Base-by-base conservation (phyloP, 2,113 vertebrate genomes). In the Tichodroma muraria region DNA sequence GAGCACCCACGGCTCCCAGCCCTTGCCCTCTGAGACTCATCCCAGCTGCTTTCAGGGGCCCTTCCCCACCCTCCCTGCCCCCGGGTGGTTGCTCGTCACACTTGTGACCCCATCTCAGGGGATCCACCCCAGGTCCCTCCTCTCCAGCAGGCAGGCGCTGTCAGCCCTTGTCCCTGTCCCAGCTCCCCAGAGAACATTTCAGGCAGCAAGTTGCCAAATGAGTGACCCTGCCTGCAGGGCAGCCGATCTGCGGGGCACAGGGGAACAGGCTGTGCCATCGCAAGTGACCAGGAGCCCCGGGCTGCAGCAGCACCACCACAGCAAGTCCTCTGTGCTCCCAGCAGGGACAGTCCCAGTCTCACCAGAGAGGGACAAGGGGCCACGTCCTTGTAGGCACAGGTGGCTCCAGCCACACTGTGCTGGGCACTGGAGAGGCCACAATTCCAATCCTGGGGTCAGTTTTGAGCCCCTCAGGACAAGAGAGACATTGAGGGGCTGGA, bases 71-170 rank as follows among this genome's bases (percentile, higher is more conserved):
- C 9, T 64, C 60, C 50, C 49, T 50, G 49, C 11, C 3, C 4
- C 4, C 28, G 21, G 16, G 6, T 13, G 13, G 9, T 8, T 24
- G 7, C 23, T 28, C 54, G 7, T 37, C 42, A 2, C 0, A 1
- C 12, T 25, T 37, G 27, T 64, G 70, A n/a, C 44, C 15, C 49
- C 49, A 24, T 2, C 0, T 18, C 47, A 35, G 42, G 1, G 38
- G n/a, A 16, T 18, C 45, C 30, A 8, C 8, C 52, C 13, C 80
- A 64, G 70, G 10, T 33, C 38, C 11, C 25, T 59, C n/a, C n/a
- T 37, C 44, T 21, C 76, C 28, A 4, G 4, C 45, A 53, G 40
- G 23, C 38, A 54, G 21, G 12, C 0, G 0, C n/a, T n/a, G n/a
- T n/a, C 40, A 40, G 40, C 40, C 40, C 40, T 40, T 40, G 10